Percentiles rank a stretch among this genome's conserved stretches.
Conservation (phyloP, 2,113 vertebrate genomes). For the Piaya cayana region DNA sequence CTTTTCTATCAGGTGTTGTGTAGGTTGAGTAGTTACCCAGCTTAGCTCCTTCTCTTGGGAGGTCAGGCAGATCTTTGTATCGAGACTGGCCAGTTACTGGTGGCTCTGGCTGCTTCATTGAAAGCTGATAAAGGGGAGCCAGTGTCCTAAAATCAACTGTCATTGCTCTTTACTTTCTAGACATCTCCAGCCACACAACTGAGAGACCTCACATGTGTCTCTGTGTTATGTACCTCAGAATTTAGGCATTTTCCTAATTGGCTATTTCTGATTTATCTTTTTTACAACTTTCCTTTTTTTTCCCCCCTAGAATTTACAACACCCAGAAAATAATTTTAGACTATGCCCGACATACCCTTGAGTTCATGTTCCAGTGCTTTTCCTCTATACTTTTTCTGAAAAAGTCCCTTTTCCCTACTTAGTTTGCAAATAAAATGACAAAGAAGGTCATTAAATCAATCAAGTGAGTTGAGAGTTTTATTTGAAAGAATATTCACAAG, state of each 20-base stretch:
- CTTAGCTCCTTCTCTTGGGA: neutral
- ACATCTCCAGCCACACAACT: neutral
- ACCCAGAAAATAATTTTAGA: neutral
- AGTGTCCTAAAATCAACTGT: neutral
- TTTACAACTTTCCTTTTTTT: neutral
- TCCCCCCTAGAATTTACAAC: neutral
- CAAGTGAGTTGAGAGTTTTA: neutral
- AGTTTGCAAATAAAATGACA: neutral
- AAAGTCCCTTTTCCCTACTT: neutral
- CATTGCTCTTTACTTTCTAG: neutral
- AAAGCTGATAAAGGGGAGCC: neutral
- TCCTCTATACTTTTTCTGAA: neutral
- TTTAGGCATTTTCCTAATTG: neutral
- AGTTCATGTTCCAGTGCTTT: neutral
- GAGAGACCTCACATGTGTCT: neutral
- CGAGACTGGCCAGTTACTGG: neutral
- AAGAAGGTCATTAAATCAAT: neutral
- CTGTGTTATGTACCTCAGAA: fast-evolving
- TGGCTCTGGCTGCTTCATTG: neutral
- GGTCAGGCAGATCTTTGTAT: neutral
- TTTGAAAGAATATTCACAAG: neutral
- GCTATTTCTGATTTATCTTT: neutral
- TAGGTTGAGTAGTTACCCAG: neutral
- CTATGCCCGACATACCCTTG: neutral
- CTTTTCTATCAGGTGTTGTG: neutral